Base-by-base conservation (phyloP, 2,888 invertebrate genomes). In the Cephus pygmeus region DNA sequence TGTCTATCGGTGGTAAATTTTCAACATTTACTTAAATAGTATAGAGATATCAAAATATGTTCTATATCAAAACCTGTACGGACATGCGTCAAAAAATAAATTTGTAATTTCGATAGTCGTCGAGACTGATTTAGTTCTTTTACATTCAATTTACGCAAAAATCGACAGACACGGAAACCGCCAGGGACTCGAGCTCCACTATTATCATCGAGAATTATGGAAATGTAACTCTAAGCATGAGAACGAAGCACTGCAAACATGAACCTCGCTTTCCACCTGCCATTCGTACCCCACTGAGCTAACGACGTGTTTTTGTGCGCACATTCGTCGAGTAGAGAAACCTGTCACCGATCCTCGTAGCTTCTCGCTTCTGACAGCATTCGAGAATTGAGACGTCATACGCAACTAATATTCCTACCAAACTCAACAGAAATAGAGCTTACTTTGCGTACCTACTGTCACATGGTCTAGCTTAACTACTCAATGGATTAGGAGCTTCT, bases 221-320 rank as follows among this genome's bases (percentile, higher is more conserved):
- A 71, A 71, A 71, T 71, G 71, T 33, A 12, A 31, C 71, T 71
- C 71, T 71, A 71, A 71, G 71, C 33, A 71, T 71, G 71, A 71
- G 71, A 71, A 31, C 71, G 56, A 56, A 56, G 31, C 71, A 31
- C 12, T 33, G 71, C 33, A 15, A 33, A 71, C 71, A 12, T 12
- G 71, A 33, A 71, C 12, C 71, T 30, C 71, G 71, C 71, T 33
- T 71, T 71, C 71, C 71, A 71, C 71, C 71, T 71, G 71, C 71
- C 15, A 12, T 71, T 33, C 31, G 31, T 33, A 31, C 76, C 78
- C 71, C 75, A 76, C 78, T 78, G 78, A 68, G 78, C 76, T 78
- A 78, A 78, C 76, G 78, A 78, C 76, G 68, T 78, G 78, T 78
- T 78, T 76, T 76, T 78, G 75, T 76, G 34, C 34, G 69, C 56